Base-by-base conservation (phyloP, 1,140 invertebrate genomes). In the Littorina saxatilis region DNA sequence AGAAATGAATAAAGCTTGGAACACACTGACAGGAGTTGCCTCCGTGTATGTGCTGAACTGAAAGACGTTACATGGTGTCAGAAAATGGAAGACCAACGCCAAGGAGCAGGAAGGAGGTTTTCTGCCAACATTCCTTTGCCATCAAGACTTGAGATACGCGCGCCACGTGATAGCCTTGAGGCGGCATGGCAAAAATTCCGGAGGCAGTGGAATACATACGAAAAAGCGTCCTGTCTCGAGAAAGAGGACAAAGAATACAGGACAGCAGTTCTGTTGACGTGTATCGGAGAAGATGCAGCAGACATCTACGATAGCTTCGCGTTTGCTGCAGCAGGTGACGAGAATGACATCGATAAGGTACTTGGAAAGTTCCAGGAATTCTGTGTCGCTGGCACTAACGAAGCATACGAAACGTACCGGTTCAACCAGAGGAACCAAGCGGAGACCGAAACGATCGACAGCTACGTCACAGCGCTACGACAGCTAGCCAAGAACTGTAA, bases 401-500 rank as follows among this genome's bases (percentile, higher is more conserved):
- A 58, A 58, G 55, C 55, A 3, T 58, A 58, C n/a, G 55, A 58
- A 58, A 58, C 55, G 4, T 58, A 58, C 55, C 13, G 55, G 9
- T 58, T 58, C 55, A 58, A 58, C 55, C 55, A 58, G 55, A 58
- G 55, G n/a, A 58, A 58, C 55, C 55, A 58, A 23, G 55, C 15
- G 4, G n/a, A 58, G n/a, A 23, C 9, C 9, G 55, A 58, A 23
- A 58, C 55, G 13, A 23, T 58, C 3, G n/a, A 58, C n/a, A 23
- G 9, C 55, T 58, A 23, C n/a, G 55, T 58, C 4, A 11, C 55
- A 23, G 55, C n/a, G 5, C n/a, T 58, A 4, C 55, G n/a, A 27
- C 55, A 58, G 55, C n/a, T 58, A 23, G 55, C 55, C 4, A 58
- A 23, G 55, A 58, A 58, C 55, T 58, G 55, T 27, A 58, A 58